Evolutionary conservation across 1,140 invertebrate genomes (phyloP).

Genomic region (Saxidomus purpurata): DNA sequence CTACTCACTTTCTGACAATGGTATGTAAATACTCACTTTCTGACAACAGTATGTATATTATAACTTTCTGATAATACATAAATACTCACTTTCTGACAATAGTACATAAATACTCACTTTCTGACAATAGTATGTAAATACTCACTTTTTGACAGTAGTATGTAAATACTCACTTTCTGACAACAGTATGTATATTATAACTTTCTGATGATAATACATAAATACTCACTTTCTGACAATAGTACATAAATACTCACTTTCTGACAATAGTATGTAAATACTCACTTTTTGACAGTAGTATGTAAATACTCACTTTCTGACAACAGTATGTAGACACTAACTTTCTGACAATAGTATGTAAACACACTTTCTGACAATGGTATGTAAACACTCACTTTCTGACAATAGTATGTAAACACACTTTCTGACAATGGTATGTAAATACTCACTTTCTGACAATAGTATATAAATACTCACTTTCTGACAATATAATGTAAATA

Average conservation of each 20-base stretch:
- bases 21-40: not conserved
- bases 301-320: not conserved
- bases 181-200: not conserved
- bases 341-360: not conserved
- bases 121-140: conserved; percentile 97
- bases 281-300: not conserved
- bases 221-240: not conserved
- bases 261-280: not conserved
- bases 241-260: not conserved
- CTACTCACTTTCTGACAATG: not conserved
- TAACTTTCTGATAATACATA: not conserved
- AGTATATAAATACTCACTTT: not conserved
- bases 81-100: not conserved
- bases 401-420: not conserved
- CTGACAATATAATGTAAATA: not conserved
- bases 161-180: not conserved
- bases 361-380: not conserved
- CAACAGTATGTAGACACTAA: not conserved
- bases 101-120: conserved; percentile 88
- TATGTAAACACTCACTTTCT: not conserved
- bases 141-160: conserved; percentile 89
- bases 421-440: not conserved
- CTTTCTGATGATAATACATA: not conserved
- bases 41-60: not conserved
- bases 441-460: not conserved